Evolutionary conservation across 1,140 invertebrate genomes (phyloP).

Genomic region (Danaus melanippus): DNA sequence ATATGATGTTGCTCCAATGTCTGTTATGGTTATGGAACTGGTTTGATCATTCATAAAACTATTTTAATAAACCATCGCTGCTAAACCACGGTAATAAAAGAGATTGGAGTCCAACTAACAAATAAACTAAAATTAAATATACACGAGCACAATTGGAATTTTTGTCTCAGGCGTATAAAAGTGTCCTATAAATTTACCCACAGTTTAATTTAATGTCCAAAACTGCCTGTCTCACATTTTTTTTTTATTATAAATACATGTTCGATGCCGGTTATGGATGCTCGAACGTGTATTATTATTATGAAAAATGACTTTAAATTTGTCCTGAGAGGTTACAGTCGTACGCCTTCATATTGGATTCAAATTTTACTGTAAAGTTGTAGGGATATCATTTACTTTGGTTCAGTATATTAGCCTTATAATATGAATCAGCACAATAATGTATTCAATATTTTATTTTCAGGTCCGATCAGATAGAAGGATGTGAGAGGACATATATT

Average conservation of each 20-base stretch:
- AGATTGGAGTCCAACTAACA: slow-evolving; percentile 60
- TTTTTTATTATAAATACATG: slow-evolving; percentile 62
- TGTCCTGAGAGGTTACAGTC: slow-evolving; percentile 42
- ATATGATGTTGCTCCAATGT: no score
- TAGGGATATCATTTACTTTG: slow-evolving; percentile 6
- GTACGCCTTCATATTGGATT: slow-evolving; percentile 32
- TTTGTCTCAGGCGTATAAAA: slow-evolving; percentile 71
- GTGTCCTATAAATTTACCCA: slow-evolving; percentile 71
- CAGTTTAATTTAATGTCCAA: slow-evolving; percentile 71
- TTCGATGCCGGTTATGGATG: slow-evolving; percentile 61
- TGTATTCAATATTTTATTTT: no score
- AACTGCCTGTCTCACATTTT: slow-evolving; percentile 65
- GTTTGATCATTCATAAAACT: slow-evolving; percentile 63
- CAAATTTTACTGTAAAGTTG: slow-evolving; percentile 25
- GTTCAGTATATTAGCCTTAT: no score
- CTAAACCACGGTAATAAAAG: slow-evolving; percentile 61
- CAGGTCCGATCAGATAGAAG: no score
- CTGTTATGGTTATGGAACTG: slow-evolving; percentile 21
- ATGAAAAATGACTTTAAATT: slow-evolving; percentile 66
- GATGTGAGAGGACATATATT: no score
- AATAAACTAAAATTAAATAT: slow-evolving; percentile 72
- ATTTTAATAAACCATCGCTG: slow-evolving; percentile 64
- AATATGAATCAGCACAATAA: no score
- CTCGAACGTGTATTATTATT: slow-evolving; percentile 61
- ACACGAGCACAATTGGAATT: slow-evolving; percentile 69